These are phyloP conservation scores for Rachycentron canadum DNA, from an alignment of 2,797 vertebrate genomes.

Conservation along the genomic window DNA sequence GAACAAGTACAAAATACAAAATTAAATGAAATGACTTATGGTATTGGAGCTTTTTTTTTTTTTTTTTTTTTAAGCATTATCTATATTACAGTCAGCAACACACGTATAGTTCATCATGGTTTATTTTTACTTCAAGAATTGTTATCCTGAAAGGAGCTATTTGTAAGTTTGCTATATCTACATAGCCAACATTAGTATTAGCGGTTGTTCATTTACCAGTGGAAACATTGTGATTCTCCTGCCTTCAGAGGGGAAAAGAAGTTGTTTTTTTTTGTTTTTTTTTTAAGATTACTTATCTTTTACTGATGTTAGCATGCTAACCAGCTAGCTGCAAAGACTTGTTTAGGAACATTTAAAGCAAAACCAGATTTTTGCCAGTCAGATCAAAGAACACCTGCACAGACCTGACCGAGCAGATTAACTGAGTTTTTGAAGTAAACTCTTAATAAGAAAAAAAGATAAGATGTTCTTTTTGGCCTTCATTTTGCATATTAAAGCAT, in stretches of 20 bases:
- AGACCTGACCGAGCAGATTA: neutral
- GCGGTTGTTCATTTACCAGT: too few relatives aligned
- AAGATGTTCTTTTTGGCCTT: neutral
- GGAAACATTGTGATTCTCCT: neutral
- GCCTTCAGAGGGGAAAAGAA: neutral
- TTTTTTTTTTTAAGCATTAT: too few relatives aligned
- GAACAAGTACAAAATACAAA: too few relatives aligned
- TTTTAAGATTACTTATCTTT: neutral
- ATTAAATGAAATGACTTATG: too few relatives aligned
- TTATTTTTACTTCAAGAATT: too few relatives aligned
- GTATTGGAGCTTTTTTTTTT: too few relatives aligned
- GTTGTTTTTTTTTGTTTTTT: neutral
- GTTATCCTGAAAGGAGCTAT: too few relatives aligned
- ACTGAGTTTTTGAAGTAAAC: neutral
- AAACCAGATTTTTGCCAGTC: neutral
- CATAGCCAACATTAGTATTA: too few relatives aligned
- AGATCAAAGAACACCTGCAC: slow-evolving; percentile 6
- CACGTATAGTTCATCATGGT: too few relatives aligned
- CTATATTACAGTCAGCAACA: too few relatives aligned
- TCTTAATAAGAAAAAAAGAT: neutral
- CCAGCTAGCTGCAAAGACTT: neutral
- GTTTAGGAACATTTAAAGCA: neutral
- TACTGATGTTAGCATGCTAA: neutral
- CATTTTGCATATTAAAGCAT: neutral
- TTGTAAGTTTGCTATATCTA: too few relatives aligned